phyloP scores from a whole-genome alignment of 2,888 invertebrate genomes.

The Mimas tiliae region DNA sequence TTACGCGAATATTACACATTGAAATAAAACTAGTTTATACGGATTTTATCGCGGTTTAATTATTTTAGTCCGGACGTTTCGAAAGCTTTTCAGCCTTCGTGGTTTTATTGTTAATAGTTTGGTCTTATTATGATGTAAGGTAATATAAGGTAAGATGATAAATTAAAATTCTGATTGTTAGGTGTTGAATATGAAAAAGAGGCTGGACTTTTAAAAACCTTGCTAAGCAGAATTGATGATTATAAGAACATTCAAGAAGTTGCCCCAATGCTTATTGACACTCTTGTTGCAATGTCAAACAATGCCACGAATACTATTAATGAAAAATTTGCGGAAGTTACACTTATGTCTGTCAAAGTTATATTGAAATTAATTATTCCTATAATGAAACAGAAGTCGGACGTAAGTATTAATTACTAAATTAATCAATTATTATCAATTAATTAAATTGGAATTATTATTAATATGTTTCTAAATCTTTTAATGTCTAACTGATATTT shows the following conservation, averaged over 20 bases:
- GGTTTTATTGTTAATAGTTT: too few relatives aligned
- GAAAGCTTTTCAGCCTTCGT: too few relatives aligned
- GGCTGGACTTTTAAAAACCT: constrained; percentile 42
- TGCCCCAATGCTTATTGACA: constrained; percentile 49
- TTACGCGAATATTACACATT: too few relatives aligned
- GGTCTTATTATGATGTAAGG: too few relatives aligned
- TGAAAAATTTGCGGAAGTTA: constrained; percentile 39
- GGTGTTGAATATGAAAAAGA: constrained; percentile 41
- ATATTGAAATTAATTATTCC: constrained; percentile 46
- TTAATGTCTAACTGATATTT: constrained; percentile 35
- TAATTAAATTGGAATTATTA: not conserved
- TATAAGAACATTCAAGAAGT: constrained; percentile 44
- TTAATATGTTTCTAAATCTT: not conserved
- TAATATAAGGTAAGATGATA: constrained; percentile 47
- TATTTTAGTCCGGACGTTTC: too few relatives aligned
- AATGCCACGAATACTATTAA: constrained; percentile 38
- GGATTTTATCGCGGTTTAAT: too few relatives aligned
- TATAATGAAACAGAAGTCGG: constrained; percentile 34
- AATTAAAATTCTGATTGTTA: constrained; percentile 42
- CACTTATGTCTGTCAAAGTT: constrained; percentile 48
- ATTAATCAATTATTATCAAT: not conserved
- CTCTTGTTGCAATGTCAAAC: constrained; percentile 45
- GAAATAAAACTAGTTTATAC: too few relatives aligned
- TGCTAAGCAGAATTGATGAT: constrained; percentile 42
- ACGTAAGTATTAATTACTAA: constrained; percentile 41